phyloP scores from a whole-genome alignment of 2,888 invertebrate genomes.

The Hymenopus coronatus region DNA sequence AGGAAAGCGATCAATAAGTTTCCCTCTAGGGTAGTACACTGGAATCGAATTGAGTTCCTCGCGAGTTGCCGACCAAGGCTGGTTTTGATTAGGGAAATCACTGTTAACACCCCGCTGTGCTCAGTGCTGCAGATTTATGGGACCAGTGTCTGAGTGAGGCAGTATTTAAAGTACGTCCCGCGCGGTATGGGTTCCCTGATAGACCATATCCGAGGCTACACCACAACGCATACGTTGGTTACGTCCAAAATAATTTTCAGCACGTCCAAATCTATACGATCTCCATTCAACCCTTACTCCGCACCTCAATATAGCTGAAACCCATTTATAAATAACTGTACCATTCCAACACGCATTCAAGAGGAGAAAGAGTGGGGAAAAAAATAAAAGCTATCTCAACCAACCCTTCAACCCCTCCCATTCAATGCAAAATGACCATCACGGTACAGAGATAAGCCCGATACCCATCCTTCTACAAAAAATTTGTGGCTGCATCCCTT shows the following conservation, averaged over 20 bases:
- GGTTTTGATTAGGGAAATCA: neutral
- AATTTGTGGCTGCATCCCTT: neutral
- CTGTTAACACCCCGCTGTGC: neutral
- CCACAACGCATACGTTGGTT: neutral
- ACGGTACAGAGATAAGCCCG: slow-evolving; percentile 11
- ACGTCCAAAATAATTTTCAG: neutral
- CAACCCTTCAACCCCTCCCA: neutral
- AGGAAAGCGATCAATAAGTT: neutral
- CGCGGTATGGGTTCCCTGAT: neutral
- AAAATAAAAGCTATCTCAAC: neutral
- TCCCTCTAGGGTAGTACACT: neutral
- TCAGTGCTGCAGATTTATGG: neutral
- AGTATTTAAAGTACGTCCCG: neutral
- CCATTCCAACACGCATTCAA: neutral
- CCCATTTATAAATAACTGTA: neutral
- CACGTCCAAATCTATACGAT: neutral
- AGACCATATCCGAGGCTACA: neutral
- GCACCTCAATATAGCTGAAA: neutral
- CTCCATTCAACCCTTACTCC: neutral
- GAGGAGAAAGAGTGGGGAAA: neutral
- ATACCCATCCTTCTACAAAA: neutral
- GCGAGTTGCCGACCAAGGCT: neutral
- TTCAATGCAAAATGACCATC: slow-evolving; percentile 8
- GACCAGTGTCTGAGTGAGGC: neutral
- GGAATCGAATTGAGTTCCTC: neutral